phyloP scores from a whole-genome alignment of 2,888 invertebrate species.

The Metalampra italica region DNA sequence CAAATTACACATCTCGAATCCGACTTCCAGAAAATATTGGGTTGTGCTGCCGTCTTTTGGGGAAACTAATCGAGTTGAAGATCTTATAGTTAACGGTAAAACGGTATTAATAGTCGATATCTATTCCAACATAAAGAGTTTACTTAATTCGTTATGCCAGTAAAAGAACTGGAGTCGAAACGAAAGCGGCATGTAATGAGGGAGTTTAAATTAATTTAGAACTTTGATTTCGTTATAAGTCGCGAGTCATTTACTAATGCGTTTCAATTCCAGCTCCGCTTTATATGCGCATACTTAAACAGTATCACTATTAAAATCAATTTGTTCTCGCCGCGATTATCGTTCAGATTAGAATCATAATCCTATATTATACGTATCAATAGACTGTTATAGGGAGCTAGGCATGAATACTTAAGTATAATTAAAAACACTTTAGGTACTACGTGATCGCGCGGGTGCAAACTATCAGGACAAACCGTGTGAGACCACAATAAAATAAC shows the following conservation, averaged over 20 bases:
- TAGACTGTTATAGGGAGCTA: constrained; percentile 2
- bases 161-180: constrained; percentile 27
- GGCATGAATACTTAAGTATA: constrained; percentile 4
- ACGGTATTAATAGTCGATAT: constrained; percentile 19
- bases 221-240: constrained; percentile 36
- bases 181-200: constrained; percentile 39
- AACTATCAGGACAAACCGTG: too few relatives aligned
- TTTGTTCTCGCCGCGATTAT: constrained; percentile 45
- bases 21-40: constrained; percentile 27
- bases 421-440: constrained; percentile 5
- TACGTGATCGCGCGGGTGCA: constrained; percentile 2
- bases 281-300: constrained; percentile 52
- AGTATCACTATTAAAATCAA: constrained; percentile 43
- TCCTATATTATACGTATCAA: constrained; percentile 15
- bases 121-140: constrained; percentile 27
- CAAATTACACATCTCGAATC: constrained; percentile 33
- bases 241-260: constrained; percentile 36
- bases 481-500: too few relatives aligned
- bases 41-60: constrained; percentile 19
- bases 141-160: constrained; percentile 39
- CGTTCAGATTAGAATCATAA: constrained; percentile 26
- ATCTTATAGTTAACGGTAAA: constrained; percentile 31
- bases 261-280: constrained; percentile 34
- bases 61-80: constrained; percentile 26
- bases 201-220: constrained; percentile 49